Evolutionary conservation across 2,797 vertebrate genomes (phyloP).

Genomic region (Takifugu ocellatus): DNA sequence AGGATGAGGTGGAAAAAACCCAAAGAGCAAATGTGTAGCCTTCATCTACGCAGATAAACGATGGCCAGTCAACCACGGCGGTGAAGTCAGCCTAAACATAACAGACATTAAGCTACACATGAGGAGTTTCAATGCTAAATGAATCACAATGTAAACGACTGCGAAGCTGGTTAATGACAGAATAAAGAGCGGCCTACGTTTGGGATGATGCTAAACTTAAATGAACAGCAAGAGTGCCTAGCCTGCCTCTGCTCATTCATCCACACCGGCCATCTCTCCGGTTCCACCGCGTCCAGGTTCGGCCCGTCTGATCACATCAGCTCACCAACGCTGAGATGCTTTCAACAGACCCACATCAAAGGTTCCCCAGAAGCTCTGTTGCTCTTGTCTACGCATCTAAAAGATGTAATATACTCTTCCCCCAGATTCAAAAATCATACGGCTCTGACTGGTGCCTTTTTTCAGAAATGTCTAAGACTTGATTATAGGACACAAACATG

Average conservation of each 20-base stretch:
- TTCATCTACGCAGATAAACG: too few relatives aligned
- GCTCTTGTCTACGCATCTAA: constrained; percentile 43
- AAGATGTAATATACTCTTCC: constrained; percentile 31
- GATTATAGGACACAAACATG: constrained; percentile 16
- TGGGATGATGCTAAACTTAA: too few relatives aligned
- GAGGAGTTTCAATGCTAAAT: too few relatives aligned
- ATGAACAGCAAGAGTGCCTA: not conserved
- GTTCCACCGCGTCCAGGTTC: constrained; percentile 34
- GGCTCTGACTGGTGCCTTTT: constrained; percentile 14
- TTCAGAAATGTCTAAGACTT: constrained; percentile 18
- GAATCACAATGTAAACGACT: too few relatives aligned
- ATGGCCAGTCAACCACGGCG: too few relatives aligned
- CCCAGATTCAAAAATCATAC: constrained; percentile 24
- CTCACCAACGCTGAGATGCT: constrained; percentile 46
- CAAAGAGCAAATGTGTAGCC: constrained; percentile 30
- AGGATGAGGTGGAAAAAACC: constrained; percentile 54
- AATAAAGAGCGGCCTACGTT: too few relatives aligned
- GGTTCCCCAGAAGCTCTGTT: constrained; percentile 51
- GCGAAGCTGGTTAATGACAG: too few relatives aligned
- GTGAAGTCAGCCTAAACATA: too few relatives aligned
- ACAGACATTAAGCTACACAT: too few relatives aligned
- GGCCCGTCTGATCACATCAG: constrained; percentile 57
- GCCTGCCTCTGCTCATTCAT: constrained; percentile 24
- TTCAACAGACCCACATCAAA: constrained; percentile 64
- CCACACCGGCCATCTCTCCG: constrained; percentile 12